These are phyloP conservation scores for Suricata suricatta DNA, from an alignment of 2,113 vertebrate species.

Conservation along the genomic window DNA sequence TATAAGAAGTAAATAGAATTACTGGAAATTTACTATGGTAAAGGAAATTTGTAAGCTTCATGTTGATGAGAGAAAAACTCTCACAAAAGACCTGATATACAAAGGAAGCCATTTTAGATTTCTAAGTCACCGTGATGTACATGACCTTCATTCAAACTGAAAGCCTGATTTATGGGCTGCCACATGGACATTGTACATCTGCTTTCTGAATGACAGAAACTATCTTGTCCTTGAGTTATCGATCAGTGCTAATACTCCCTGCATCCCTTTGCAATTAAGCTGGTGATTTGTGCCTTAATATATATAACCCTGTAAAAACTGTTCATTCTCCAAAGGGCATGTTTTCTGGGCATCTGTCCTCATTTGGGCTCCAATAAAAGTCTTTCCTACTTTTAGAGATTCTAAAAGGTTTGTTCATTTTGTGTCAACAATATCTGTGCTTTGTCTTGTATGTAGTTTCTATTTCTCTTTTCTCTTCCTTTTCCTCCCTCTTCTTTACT, in stretches of 20 bases:
- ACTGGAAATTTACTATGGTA: not conserved
- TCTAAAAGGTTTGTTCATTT: not conserved
- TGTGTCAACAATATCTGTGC: not conserved
- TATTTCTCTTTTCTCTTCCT: not conserved
- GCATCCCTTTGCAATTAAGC: not conserved
- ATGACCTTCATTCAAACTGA: not conserved
- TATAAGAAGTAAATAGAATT: not conserved
- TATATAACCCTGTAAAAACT: not conserved
- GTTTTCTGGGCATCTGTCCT: not conserved
- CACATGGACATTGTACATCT: not conserved
- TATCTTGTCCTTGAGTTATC: not conserved
- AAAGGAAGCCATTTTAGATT: not conserved
- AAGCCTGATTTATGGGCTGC: not conserved
- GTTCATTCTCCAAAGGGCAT: not conserved
- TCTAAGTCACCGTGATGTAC: not conserved
- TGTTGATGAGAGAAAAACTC: not conserved
- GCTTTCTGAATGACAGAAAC: not conserved
- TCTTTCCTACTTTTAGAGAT: not conserved
- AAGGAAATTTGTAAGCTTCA: not conserved
- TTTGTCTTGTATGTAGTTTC: not conserved
- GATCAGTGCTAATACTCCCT: not conserved
- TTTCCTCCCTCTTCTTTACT: too few relatives aligned
- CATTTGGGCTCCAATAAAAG: not conserved
- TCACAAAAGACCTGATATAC: not conserved
- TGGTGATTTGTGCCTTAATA: not conserved